Conservation (phyloP, 2,113 vertebrate genomes). For the Pedetes capensis region DNA sequence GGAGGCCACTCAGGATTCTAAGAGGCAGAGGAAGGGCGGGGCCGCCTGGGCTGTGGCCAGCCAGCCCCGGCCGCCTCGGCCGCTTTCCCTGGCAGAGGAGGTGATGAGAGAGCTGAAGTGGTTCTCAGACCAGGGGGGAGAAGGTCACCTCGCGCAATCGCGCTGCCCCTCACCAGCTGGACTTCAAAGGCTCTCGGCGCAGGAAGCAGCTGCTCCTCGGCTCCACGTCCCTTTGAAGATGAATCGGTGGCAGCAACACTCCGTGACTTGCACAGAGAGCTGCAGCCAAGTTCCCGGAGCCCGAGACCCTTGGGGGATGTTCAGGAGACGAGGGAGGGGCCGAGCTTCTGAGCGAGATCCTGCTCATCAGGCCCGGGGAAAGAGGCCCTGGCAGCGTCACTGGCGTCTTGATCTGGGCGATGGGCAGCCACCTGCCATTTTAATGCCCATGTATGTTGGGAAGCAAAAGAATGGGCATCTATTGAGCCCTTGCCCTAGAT, state of each 20-base stretch:
- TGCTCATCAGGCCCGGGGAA: fast-evolving
- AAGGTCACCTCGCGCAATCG: not conserved
- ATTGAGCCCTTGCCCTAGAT: fast-evolving
- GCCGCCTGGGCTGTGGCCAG: fast-evolving
- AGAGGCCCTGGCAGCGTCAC: not conserved
- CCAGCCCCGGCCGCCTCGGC: fast-evolving
- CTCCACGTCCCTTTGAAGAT: not conserved
- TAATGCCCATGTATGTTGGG: not conserved
- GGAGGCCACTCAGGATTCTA: not conserved
- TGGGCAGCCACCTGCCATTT: not conserved
- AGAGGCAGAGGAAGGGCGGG: not conserved
- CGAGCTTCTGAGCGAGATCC: not conserved
- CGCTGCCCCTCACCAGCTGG: not conserved
- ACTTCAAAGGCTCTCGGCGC: not conserved
- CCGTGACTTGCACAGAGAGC: not conserved
- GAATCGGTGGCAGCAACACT: not conserved
- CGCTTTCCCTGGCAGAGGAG: not conserved
- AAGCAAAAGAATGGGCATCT: not conserved
- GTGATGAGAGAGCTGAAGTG: not conserved
- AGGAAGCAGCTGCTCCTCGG: not conserved
- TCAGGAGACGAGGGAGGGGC: too few species aligned
- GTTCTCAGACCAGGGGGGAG: not conserved
- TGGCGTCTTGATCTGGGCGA: not conserved
- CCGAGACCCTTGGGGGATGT: not conserved
- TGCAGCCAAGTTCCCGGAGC: not conserved